Conservation (phyloP, 1,140 invertebrate genomes). For the Brachionus rubens region DNA sequence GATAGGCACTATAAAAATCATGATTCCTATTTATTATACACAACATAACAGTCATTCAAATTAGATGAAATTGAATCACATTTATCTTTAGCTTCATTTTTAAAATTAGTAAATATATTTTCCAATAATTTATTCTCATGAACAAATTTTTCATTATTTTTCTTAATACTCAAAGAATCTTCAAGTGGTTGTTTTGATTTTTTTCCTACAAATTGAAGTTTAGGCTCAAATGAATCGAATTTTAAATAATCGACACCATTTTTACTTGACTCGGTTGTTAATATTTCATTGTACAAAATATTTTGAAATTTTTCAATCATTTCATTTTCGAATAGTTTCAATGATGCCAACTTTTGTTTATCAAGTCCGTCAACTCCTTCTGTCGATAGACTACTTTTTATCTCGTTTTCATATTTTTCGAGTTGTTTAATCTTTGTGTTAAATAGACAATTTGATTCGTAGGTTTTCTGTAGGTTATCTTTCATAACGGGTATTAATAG, state of each 20-base stretch:
- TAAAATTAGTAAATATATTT: neutral
- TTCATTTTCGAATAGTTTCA: slow-evolving; percentile 10
- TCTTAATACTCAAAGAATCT: neutral
- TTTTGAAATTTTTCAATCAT: neutral
- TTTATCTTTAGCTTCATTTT: neutral
- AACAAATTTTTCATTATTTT: neutral
- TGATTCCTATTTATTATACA: neutral
- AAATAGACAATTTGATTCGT: neutral
- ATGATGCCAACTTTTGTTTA: neutral
- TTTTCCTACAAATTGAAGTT: neutral
- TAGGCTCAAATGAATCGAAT: neutral
- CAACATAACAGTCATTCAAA: slow-evolving; percentile 1
- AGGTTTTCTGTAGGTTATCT: neutral
- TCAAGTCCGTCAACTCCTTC: neutral
- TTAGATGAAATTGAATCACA: slow-evolving; percentile 1
- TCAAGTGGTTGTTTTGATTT: neutral
- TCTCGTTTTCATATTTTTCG: neutral
- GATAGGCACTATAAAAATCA: neutral
- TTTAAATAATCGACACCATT: neutral
- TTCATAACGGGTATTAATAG: neutral
- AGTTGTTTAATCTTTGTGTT: neutral
- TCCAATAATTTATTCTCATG: neutral
- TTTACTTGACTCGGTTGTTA: neutral
- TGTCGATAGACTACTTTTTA: neutral
- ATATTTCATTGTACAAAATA: neutral